Evolutionary conservation across 1,140 invertebrate genomes (phyloP).

Genomic region (Hestina assimilis): DNA sequence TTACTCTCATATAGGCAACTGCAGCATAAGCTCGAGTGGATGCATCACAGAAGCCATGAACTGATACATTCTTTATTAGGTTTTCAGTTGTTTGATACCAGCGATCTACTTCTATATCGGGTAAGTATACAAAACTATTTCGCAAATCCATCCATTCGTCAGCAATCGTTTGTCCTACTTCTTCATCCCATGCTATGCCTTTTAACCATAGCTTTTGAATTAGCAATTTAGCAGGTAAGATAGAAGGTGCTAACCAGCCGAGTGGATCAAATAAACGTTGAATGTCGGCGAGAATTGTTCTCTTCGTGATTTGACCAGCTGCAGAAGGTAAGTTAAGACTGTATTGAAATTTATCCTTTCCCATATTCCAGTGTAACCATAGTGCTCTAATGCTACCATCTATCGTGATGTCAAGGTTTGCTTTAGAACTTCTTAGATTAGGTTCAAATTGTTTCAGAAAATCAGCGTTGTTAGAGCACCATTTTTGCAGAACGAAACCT

Average conservation of each 20-base stretch:
- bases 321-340: too few species aligned
- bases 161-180: not conserved
- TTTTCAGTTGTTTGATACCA: not conserved
- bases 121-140: not conserved
- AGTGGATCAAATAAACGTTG: too few species aligned
- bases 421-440: constrained; percentile 11
- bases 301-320: too few species aligned
- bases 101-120: not conserved
- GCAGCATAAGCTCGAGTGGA: not conserved
- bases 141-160: not conserved
- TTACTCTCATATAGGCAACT: not conserved
- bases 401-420: too few species aligned
- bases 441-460: constrained; percentile 22
- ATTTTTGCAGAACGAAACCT: constrained; percentile 33
- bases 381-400: too few species aligned
- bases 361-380: too few species aligned
- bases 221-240: not conserved
- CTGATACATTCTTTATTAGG: not conserved
- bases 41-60: not conserved
- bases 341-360: too few species aligned
- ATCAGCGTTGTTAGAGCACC: constrained; percentile 22
- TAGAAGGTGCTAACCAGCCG: not conserved
- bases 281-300: too few species aligned
- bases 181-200: not conserved
- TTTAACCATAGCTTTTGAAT: not conserved